Evolutionary conservation across 2,888 invertebrate species (phyloP), one percentile per base, ranked within the genome.

Genomic region (Amiota minor): DNA sequence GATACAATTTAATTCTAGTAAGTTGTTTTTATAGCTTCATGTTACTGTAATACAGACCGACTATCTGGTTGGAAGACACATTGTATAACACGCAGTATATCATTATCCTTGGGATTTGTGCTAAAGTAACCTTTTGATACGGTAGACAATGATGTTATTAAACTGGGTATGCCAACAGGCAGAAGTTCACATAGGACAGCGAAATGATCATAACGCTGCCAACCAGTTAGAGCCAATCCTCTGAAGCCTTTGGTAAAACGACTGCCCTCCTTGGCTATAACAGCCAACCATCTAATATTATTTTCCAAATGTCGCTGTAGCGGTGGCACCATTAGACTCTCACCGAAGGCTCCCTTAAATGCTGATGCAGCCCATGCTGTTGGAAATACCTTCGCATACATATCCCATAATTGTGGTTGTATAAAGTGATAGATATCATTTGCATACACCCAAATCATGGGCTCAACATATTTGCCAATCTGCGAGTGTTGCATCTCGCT

Each of bases 371-470:
- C 91, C 95, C 95, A 95, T 10, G 93, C 92, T 0, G 92, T 92
- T 6, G 92, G 91, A 82, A 95, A 95, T 11, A 94, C 92, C 16
- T 92, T 91, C 0, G 93, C 91, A 79, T 93, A 94, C 79, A 92
- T 93, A 80, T 93, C 92, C 94, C 94, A 94, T 10, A 93, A 90
- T 69, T 88, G 88, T 0, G 89, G 89, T 89, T 91, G 78, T 86
- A 91, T 87, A 88, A 91, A 92, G 49, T 91, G 89, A 84, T 93
- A 93, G 71, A 94, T 92, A 79, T 94, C 94, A 82, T 93, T 93
- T 11, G 93, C 93, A 84, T 95, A 95, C 4, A 94, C 94, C 95
- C 95, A 95, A 45, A 95, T 92, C 94, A 95, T 95, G 0, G 94
- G 94, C 83, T 95, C 94, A 0, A 95, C 94, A 55, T 94, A 89